Evolutionary conservation across 2,113 vertebrate species (phyloP).

Genomic region (Labeo rohita): DNA sequence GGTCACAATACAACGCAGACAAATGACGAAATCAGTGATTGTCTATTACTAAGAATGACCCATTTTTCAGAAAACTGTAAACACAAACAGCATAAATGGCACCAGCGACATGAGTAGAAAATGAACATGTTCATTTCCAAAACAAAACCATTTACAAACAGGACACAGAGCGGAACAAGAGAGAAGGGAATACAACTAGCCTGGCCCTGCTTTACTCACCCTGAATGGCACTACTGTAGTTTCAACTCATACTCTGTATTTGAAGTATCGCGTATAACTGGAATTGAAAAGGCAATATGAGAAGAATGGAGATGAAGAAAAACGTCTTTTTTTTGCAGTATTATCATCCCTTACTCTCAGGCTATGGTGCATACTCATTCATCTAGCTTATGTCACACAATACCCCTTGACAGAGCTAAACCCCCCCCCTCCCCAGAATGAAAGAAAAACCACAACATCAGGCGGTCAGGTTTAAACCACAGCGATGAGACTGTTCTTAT

Average conservation of each 20-base stretch:
- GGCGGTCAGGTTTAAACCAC: conserved; percentile 43
- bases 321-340: neutral
- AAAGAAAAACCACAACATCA: conserved; percentile 47
- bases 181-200: conserved; percentile 14
- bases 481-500: conserved; percentile 42
- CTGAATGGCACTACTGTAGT: conserved; percentile 20
- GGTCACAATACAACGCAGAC: conserved; percentile 7
- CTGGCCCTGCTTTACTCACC: neutral
- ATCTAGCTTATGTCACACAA: neutral
- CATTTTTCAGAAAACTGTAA: conserved; percentile 7
- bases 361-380: conserved; percentile 31
- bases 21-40: conserved; percentile 32
- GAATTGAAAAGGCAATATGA: neutral
- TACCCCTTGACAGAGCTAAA: conserved; percentile 69
- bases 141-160: neutral
- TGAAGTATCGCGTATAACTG: neutral
- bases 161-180: neutral
- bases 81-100: conserved; percentile 20
- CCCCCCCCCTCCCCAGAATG: conserved; percentile 51
- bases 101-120: conserved; percentile 10
- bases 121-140: neutral
- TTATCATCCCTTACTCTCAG: neutral
- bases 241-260: conserved; percentile 5
- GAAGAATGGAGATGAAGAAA: neutral
- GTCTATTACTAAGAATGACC: conserved; percentile 38